Evolutionary conservation across 2,888 invertebrate species (phyloP).

Genomic region (Cantharis lateralis): DNA sequence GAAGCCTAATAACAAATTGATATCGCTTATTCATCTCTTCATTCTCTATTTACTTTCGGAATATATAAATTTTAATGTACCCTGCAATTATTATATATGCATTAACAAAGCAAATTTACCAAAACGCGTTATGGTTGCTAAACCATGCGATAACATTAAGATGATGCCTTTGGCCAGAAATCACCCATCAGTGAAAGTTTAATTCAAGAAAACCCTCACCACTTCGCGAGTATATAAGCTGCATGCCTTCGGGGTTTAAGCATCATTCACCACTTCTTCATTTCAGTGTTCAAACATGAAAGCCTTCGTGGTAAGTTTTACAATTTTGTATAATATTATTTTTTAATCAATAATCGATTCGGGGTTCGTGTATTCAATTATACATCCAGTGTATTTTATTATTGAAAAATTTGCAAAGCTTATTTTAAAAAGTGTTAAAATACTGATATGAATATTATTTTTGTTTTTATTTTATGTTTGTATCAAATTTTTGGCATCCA

Average conservation of each 20-base stretch:
- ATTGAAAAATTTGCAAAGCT: no score
- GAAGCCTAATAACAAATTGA: neutral
- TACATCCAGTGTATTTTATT: no score
- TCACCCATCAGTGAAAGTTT: slow-evolving; percentile 25
- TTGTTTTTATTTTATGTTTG: neutral
- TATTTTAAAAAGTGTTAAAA: no score
- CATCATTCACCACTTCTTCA: slow-evolving; percentile 20
- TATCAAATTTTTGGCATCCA: neutral
- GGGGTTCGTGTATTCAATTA: no score
- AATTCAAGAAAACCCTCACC: slow-evolving; percentile 12
- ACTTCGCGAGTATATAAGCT: slow-evolving; percentile 11
- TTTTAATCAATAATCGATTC: no score
- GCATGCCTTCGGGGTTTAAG: slow-evolving; percentile 1
- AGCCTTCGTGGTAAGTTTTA: slow-evolving; percentile 19
- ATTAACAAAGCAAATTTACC: slow-evolving; percentile 23
- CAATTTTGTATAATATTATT: neutral
- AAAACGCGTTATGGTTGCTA: slow-evolving; percentile 24
- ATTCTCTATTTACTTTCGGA: slow-evolving; percentile 20
- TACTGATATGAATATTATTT: no score
- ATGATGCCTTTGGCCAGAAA: slow-evolving; percentile 7
- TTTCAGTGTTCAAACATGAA: slow-evolving; percentile 10
- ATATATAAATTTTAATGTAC: slow-evolving; percentile 23
- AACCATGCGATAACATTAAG: slow-evolving; percentile 23
- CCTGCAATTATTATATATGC: slow-evolving; percentile 14
- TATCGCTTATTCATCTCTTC: slow-evolving; percentile 19